Evolutionary conservation across 2,113 vertebrate genomes (phyloP).

Genomic region (Sisor rabdophorus): DNA sequence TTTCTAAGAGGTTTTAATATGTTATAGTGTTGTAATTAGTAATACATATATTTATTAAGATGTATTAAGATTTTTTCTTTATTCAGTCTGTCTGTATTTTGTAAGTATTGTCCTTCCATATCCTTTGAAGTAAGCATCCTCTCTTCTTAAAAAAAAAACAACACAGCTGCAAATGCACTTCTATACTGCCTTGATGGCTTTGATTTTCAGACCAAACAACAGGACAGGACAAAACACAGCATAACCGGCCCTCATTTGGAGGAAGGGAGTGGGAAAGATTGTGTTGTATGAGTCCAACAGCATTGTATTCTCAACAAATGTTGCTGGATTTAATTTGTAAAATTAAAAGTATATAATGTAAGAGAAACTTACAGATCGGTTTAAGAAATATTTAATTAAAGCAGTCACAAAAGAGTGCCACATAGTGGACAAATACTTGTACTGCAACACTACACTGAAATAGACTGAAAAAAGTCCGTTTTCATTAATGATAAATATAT

Average conservation of each 20-base stretch:
- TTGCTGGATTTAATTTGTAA: neutral
- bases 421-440: neutral
- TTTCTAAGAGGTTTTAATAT: too few species aligned
- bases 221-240: conserved; percentile 2
- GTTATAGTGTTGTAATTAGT: too few species aligned
- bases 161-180: conserved; percentile 34
- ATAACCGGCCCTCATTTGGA: neutral
- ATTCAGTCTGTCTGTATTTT: too few species aligned
- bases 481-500: too few species aligned
- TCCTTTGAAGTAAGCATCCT: conserved; percentile 36
- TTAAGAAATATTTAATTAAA: neutral
- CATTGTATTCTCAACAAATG: neutral
- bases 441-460: neutral
- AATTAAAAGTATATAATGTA: neutral
- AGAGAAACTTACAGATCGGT: neutral
- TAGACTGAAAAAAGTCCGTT: too few species aligned
- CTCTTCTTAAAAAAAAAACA: conserved; percentile 38
- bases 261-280: too few species aligned
- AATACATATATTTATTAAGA: too few species aligned
- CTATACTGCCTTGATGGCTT: conserved; percentile 36
- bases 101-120: neutral
- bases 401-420: neutral
- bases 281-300: neutral
- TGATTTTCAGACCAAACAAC: conserved; percentile 37
- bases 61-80: too few species aligned